Base-by-base conservation (phyloP, 2,797 vertebrate genomes). In the Heliangelus exortis region DNA sequence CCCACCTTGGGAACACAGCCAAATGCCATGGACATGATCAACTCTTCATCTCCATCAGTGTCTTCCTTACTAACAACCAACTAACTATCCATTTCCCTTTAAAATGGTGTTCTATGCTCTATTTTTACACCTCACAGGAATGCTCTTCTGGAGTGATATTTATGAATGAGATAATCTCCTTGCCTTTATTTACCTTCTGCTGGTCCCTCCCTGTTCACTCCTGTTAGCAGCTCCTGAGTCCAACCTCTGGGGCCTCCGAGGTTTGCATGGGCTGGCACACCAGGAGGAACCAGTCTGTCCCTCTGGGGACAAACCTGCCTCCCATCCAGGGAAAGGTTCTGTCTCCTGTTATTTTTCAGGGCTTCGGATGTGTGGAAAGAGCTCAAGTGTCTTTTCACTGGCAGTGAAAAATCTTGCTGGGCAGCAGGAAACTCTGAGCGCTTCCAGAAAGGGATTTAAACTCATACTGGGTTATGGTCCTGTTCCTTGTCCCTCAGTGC, bases 1-100 rank as follows among this genome's bases (percentile, higher is more conserved):
- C 65, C 8, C 53, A 1, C 10, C 68, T 18, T 3, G 5, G 51
- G 12, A 54, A 5, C 0, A 7, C 77, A 74, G 71, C 23, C 47
- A 31, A 43, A 22, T 1, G 2, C n/a, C 21, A 23, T 0, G 1
- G 22, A 3, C 34, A 14, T 1, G 22, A 61, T 2, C 8, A 22
- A 34, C 28, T 21, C 59, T 62, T 67, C 47, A 7, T 3, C 58
- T 75, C 47, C 31, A 45, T 34, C 28, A n/a, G 4, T 5, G 29
- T 34, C 0, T 1, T 1, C 50, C 26, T 53, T 51, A 15, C 23
- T 2, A 19, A 29, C 36, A 51, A 8, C 45, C 48, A 12, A 17
- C 1, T 39, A 39, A 39, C 39, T 41, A 41, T 41, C 39, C 39
- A 14, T 41, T 41, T 41, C 39, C 39, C 15, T 57, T 29, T 22